phyloP scores from a whole-genome alignment of 2,797 vertebrate genomes.

The Amblyraja radiata region DNA sequence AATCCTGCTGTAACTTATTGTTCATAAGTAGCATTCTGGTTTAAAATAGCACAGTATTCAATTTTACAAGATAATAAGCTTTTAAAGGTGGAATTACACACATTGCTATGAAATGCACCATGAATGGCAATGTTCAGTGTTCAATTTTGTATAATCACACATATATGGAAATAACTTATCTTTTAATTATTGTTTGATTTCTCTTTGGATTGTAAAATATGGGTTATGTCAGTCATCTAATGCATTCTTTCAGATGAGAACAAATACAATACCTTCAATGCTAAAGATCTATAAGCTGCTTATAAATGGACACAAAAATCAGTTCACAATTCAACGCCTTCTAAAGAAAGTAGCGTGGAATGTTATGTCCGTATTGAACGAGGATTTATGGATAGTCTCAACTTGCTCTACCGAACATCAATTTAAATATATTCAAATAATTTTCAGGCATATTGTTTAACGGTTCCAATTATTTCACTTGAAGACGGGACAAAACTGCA shows the following conservation, averaged over 20 bases:
- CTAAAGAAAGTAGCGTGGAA: not conserved
- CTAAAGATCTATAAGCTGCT: not conserved
- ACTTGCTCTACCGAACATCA: not conserved
- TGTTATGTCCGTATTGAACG: not conserved
- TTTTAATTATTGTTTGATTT: not conserved
- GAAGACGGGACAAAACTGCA: not conserved
- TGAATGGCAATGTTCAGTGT: not conserved
- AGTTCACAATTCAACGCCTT: not conserved
- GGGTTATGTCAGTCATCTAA: not conserved
- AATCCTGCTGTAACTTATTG: slow-evolving; percentile 47
- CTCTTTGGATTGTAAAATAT: slow-evolving; percentile 3
- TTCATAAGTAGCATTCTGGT: not conserved
- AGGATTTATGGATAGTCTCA: not conserved
- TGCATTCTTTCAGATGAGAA: not conserved
- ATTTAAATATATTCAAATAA: not conserved
- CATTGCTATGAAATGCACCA: not conserved
- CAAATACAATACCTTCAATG: not conserved
- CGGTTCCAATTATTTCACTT: not conserved
- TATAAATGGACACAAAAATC: not conserved
- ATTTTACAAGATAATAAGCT: not conserved
- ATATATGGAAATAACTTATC: slow-evolving; percentile 11
- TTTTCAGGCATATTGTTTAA: not conserved
- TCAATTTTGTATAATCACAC: not conserved
- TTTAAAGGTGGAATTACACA: not conserved
- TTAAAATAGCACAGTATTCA: not conserved